Conservation (phyloP, 2,888 invertebrate genomes). For the Eledona agricola region DNA sequence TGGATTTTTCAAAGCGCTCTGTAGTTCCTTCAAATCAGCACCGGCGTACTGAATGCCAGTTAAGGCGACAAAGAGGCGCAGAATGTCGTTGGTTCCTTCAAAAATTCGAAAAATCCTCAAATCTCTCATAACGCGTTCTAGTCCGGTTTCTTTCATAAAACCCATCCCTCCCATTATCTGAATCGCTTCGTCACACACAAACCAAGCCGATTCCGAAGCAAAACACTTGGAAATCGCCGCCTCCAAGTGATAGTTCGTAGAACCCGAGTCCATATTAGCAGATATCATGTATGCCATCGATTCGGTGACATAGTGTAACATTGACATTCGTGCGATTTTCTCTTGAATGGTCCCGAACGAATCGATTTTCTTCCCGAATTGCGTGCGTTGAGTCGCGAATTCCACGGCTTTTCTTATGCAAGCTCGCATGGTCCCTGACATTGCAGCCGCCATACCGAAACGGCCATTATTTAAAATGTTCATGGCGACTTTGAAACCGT, state of each 20-base stretch:
- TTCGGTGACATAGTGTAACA: slow-evolving; percentile 85
- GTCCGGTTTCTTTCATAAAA: slow-evolving; percentile 95
- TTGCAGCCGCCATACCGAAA: slow-evolving; percentile 80
- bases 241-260: slow-evolving; percentile 78
- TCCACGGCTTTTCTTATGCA: slow-evolving; percentile 89
- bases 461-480: slow-evolving; percentile 80
- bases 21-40: slow-evolving; percentile 88
- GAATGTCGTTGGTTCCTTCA: slow-evolving; percentile 97
- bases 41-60: slow-evolving; percentile 96
- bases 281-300: slow-evolving; percentile 82
- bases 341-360: slow-evolving; percentile 89
- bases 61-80: slow-evolving; percentile 93
- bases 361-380: slow-evolving; percentile 84
- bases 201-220: slow-evolving; percentile 91
- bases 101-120: slow-evolving; percentile 98
- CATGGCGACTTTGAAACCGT: slow-evolving; percentile 98
- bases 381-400: slow-evolving; percentile 87
- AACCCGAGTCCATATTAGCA: slow-evolving; percentile 84
- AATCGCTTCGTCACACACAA: slow-evolving; percentile 90
- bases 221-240: slow-evolving; percentile 95
- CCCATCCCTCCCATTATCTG: slow-evolving; percentile 93
- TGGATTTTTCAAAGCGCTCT: slow-evolving; percentile 93
- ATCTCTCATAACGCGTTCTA: slow-evolving; percentile 96
- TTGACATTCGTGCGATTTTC: slow-evolving; percentile 92
- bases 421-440: slow-evolving; percentile 86